Evolutionary conservation across 2,797 vertebrate species (phyloP).

Genomic region (Chloroceryle inda): DNA sequence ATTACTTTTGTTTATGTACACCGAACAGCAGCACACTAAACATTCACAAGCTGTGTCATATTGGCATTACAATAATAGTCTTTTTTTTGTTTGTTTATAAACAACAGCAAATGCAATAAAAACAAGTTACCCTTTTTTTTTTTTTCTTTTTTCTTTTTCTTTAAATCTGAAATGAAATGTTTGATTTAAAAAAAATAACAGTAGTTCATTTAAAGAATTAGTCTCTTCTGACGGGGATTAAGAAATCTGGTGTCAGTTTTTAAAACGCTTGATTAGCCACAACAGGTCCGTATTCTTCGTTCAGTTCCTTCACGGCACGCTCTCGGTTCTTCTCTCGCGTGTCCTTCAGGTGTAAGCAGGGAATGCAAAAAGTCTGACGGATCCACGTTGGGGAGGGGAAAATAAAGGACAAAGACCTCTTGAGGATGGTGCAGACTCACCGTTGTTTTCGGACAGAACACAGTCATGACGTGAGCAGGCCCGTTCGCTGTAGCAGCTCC

Average conservation of each 20-base stretch:
- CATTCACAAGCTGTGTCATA: slow-evolving; percentile 99
- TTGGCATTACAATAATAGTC: slow-evolving; percentile 95
- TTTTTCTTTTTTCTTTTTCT: slow-evolving; percentile 81
- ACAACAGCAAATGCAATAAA: slow-evolving; percentile 91
- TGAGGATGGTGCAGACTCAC: slow-evolving; percentile 41
- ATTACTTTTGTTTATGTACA: slow-evolving; percentile 91
- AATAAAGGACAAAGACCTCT: slow-evolving; percentile 35
- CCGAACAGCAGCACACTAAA: slow-evolving; percentile 97
- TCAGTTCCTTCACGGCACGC: slow-evolving; percentile 60
- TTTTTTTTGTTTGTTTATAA: slow-evolving; percentile 84
- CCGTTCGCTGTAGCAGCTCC: slow-evolving; percentile 82
- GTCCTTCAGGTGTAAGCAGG: slow-evolving; percentile 72
- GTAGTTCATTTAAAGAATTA: slow-evolving; percentile 87
- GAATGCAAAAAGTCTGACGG: slow-evolving; percentile 74
- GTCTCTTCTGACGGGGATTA: slow-evolving; percentile 83
- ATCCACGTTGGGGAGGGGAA: slow-evolving; percentile 31
- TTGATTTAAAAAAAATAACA: slow-evolving; percentile 87
- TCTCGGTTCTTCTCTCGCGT: not conserved
- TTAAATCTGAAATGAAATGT: slow-evolving; percentile 93
- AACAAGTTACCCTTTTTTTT: slow-evolving; percentile 86
- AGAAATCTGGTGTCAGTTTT: slow-evolving; percentile 83
- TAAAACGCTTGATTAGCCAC: slow-evolving; percentile 71
- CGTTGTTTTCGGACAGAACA: slow-evolving; percentile 38
- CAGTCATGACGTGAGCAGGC: slow-evolving; percentile 53
- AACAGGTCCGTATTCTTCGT: slow-evolving; percentile 75